phyloP scores from a whole-genome alignment of 2,113 vertebrate species.

The Xenus cinereus region DNA sequence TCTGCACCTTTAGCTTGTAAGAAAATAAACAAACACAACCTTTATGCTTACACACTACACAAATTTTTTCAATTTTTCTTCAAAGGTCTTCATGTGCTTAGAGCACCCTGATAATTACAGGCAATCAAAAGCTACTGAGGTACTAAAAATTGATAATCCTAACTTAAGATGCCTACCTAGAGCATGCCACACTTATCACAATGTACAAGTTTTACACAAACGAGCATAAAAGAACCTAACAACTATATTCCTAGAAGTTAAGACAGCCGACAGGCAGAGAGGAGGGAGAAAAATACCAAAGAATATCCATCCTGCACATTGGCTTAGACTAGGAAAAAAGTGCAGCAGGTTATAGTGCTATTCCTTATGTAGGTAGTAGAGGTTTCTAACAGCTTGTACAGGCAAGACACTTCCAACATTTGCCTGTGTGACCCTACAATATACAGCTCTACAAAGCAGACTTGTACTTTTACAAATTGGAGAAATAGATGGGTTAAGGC shows the following conservation, averaged over 20 bases:
- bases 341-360: background rate
- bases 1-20: background rate
- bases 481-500: background rate
- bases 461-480: background rate
- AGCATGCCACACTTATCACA: background rate
- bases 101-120: background rate
- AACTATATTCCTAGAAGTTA: background rate
- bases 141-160: background rate
- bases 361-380: background rate
- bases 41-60: background rate
- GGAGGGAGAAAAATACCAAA: fast-evolving
- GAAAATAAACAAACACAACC: background rate
- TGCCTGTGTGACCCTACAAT: background rate
- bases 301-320: background rate
- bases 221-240: background rate
- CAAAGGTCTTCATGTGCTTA: background rate
- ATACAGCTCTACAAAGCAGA: background rate
- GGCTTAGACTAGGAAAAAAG: background rate
- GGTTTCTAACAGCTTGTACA: background rate
- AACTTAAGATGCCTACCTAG: background rate
- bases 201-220: background rate
- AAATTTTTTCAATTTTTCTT: background rate
- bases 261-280: background rate
- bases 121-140: background rate
- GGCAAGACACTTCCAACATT: background rate